Percentiles rank a stretch among this genome's conserved stretches.
Conservation (phyloP, 2,113 vertebrate genomes). For the Halcyon senegalensis region DNA sequence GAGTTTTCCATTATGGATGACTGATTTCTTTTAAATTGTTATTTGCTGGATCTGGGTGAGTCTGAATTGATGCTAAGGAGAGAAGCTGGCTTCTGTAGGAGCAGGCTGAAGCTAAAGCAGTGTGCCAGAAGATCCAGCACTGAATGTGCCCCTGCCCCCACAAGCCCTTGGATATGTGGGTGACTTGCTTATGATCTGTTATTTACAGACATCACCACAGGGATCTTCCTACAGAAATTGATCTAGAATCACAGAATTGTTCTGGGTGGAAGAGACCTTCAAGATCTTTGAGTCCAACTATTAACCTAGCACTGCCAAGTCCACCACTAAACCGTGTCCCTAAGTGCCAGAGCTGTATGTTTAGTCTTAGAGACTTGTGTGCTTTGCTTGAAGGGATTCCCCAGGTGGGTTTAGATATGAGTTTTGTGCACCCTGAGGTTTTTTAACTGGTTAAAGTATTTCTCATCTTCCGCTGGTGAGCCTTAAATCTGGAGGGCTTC, state of each 20-base stretch:
- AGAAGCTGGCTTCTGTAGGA: neutral
- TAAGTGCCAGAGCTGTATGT: neutral
- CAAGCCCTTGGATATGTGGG: fast-evolving
- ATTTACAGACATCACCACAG: fast-evolving
- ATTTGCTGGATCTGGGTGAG: neutral
- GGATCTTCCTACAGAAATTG: neutral
- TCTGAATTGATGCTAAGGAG: neutral
- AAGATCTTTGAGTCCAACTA: too few species aligned
- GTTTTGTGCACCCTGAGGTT: neutral
- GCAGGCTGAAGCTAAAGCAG: neutral
- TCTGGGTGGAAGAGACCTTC: too few species aligned
- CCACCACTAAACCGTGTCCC: too few species aligned
- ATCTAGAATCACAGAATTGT: neutral
- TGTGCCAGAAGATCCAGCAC: neutral
- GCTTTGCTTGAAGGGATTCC: neutral
- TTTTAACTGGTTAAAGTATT: neutral
- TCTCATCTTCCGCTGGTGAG: fast-evolving
- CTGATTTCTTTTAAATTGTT: neutral
- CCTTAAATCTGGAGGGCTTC: neutral
- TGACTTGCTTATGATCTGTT: neutral
- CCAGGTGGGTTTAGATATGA: fast-evolving
- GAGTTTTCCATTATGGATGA: neutral
- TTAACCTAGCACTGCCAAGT: too few species aligned
- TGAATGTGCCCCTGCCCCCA: neutral
- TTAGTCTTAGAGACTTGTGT: neutral